Base-by-base conservation (phyloP, 1,140 invertebrate species). In the Polypedilum pembai region DNA sequence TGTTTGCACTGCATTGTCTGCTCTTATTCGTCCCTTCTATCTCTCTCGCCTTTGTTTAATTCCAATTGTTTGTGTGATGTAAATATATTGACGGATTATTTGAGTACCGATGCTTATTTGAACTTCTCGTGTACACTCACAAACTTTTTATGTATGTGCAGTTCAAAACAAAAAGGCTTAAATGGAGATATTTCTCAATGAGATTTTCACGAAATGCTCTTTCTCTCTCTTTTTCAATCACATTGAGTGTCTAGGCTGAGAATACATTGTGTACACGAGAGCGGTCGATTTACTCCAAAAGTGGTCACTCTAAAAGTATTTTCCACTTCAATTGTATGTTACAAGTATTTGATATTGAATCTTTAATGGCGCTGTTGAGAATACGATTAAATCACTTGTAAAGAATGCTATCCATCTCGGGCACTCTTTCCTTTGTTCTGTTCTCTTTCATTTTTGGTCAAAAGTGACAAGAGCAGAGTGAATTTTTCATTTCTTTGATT, bases 21-120 rank as follows among this genome's bases (percentile, higher is more conserved):
- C 45, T 56, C 10, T 45, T 45, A 12, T 45, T 45, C 41, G 41
- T 45, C 41, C 41, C 41, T 45, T 45, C 15, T 45, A 12, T 56
- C 12, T 56, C 12, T 1, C 45, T 7, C 15, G 2, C 45, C 15
- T 56, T 56, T 56, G 45, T 56, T 56, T 56, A n/a, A 56, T 56
- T 56, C 45, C 45, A 56, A 56, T 56, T 56, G 45, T 56, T 56
- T 56, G 45, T 56, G 45, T 56, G 45, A 56, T 56, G 45, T 56
- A 56, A 56, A 56, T 56, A 56, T 56, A 56, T 56, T 56, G 45
- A 56, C 12, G 45, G 45, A 56, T 56, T 56, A 56, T 56, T 56
- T 56, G 45, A 56, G 45, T 56, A 56, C 45, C 45, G 45, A 56
- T 56, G 45, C 45, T 56, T 56, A 56, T 56, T 56, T 56, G 45